Evolutionary conservation across 1,140 invertebrate genomes (phyloP).

Genomic region (Coenobita brevimanus): DNA sequence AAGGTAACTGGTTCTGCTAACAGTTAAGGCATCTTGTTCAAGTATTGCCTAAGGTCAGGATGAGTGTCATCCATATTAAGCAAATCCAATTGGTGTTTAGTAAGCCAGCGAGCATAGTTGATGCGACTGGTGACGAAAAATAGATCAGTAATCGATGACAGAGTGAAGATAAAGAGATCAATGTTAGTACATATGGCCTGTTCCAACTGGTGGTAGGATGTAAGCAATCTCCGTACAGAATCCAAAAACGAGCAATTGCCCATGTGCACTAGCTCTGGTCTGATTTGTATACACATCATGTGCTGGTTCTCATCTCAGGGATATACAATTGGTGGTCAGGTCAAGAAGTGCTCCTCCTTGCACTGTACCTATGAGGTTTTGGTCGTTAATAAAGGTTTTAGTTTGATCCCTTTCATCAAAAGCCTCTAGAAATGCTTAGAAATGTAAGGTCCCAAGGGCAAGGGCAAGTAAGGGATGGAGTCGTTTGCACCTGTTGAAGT

Average conservation of each 20-base stretch:
- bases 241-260: too few species aligned
- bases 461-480: not conserved
- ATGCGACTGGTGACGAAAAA: not conserved
- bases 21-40: not conserved
- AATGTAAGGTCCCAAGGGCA: too few species aligned
- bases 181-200: not conserved
- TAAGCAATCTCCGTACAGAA: not conserved
- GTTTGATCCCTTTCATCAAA: too few species aligned
- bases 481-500: too few species aligned
- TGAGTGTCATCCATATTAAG: too few species aligned
- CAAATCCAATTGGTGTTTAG: not conserved
- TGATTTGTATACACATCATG: not conserved
- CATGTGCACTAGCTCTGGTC: too few species aligned
- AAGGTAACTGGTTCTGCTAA: too few species aligned
- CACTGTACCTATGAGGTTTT: too few species aligned
- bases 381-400: too few species aligned
- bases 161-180: not conserved
- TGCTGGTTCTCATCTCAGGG: too few species aligned
- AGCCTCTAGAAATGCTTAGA: too few species aligned
- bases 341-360: not conserved
- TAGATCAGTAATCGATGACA: slow-evolving; percentile 6
- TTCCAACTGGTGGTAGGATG: not conserved
- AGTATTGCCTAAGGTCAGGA: too few species aligned
- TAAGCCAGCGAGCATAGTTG: not conserved
- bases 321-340: not conserved